Base-by-base conservation (phyloP, 2,113 vertebrate genomes). In the Chionis minor region DNA sequence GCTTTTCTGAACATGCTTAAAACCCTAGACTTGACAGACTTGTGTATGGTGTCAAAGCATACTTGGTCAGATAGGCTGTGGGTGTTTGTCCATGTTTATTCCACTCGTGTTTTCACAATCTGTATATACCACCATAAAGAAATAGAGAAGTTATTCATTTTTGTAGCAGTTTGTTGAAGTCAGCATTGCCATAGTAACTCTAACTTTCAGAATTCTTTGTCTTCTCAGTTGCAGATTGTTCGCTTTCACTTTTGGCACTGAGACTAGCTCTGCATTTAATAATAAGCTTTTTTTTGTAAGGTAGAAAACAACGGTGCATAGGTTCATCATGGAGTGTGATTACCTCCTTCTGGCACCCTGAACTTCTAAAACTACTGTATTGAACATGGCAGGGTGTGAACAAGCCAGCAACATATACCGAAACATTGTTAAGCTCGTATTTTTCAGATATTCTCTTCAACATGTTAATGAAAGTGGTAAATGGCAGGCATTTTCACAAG, bases 361-460 rank as follows among this genome's bases (percentile, higher is more conserved):
- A 88, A 92, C 24, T 69, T 83, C 61, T 73, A n/a, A 87, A 95
- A 82, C 23, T 54, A 19, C 8, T 75, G 45, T 63, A 61, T 49
- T 78, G 87, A 63, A 47, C 33, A 5, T 63, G 67, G 58, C 92
- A 88, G 85, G 63, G 27, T 59, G 58, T 69, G 79, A 95, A 91
- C 15, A 4, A 87, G 67, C 10, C 75, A 92, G 42, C 14, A 94
- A 54, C 45, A 28, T n/a, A 35, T 8, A 45, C 4, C 86, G 79
- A 95, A 81, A 91, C 35, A 85, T 58, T 88, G 38, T 52, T 65
- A 87, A 63, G 21, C 33, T 91, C 42, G 72, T 61, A 84, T 96
- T 94, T 94, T 96, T 73, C 45, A 77, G 40, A 49, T 92, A n/a
- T n/a, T 95, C 55, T 71, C 49, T 96, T 85, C 72, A 94, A 93